Base-by-base conservation (phyloP, 2,888 invertebrate genomes). In the Petrophora chlorosata region DNA sequence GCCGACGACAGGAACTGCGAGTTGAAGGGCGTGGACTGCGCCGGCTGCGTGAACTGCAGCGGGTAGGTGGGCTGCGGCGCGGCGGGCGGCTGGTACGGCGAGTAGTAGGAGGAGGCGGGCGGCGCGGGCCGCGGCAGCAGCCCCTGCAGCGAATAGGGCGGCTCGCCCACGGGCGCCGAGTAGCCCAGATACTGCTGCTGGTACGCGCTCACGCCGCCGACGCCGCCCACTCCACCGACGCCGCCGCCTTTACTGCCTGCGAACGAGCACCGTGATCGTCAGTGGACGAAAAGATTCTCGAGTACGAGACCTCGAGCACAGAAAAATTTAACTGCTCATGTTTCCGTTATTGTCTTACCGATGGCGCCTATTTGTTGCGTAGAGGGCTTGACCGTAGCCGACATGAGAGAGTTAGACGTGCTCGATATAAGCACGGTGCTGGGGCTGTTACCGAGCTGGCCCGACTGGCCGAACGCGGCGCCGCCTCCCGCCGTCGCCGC, bases 371-470 rank as follows among this genome's bases (percentile, higher is more conserved):
- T 95, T 67, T 94, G 94, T 80, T 96, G 96, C 53, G 94, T 93
- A 23, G 95, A 93, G 5, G 95, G 94, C 72, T 97, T 97, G 39
- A 96, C 96, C 51, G 95, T 95, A 23, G 96, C 94, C 3, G 97
- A 96, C 96, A 97, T 97, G 63, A 97, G 91, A 22, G 95, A 95
- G 82, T 96, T 97, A 49, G 96, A 95, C 45, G 95, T 95, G 56
- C 96, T 95, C 25, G 96, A 96, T 61, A 97, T 97, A 66, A 97
- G 93, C 64, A 97, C 95, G 10, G 97, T 96, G 73, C 94, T 96
- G 36, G 96, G 96, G 80, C 95, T 97, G 76, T 93, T 96, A 57
- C 93, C 92, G 61, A 96, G 91, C 73, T 95, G 95, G 67, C 95
- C 96, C 38, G 94, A 95, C 75, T 96, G 96, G 10, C 95, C 95